phyloP scores from a whole-genome alignment of 2,797 vertebrate species.

The Onychomys arenicola region DNA sequence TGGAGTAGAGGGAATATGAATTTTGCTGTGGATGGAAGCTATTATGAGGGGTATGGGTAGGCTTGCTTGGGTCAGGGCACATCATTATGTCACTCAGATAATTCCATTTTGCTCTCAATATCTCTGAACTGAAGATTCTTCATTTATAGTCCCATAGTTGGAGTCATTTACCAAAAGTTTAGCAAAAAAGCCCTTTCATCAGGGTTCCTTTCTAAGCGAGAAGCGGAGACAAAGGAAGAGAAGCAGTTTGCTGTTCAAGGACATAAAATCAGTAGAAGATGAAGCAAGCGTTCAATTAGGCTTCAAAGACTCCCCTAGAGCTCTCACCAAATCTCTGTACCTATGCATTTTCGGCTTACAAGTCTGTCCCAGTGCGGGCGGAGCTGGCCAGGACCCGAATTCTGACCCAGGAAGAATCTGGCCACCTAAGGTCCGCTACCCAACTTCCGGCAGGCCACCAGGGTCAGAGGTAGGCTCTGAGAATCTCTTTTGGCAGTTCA shows the following conservation, averaged over 20 bases:
- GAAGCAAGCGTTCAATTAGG: neutral
- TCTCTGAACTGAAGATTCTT: slow-evolving; percentile 1
- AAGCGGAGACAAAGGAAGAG: neutral
- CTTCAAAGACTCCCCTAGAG: neutral
- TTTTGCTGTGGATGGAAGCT: neutral
- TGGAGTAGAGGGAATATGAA: neutral
- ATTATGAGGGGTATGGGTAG: neutral
- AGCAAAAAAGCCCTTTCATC: neutral
- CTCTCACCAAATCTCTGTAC: neutral
- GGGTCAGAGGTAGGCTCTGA: neutral
- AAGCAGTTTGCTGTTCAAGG: slow-evolving; percentile 9
- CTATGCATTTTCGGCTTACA: neutral
- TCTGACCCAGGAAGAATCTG: neutral
- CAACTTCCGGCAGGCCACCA: neutral
- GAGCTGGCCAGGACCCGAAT: neutral
- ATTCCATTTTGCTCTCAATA: neutral
- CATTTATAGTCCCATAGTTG: neutral
- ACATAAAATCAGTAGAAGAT: neutral
- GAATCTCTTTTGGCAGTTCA: neutral
- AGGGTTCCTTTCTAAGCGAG: neutral
- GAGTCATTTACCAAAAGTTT: slow-evolving; percentile 24
- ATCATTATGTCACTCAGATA: neutral
- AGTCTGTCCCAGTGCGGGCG: neutral
- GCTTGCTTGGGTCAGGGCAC: neutral
- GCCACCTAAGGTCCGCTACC: neutral